Evolutionary conservation across 2,888 invertebrate genomes (phyloP).

Genomic region (Thera obeliscata): DNA sequence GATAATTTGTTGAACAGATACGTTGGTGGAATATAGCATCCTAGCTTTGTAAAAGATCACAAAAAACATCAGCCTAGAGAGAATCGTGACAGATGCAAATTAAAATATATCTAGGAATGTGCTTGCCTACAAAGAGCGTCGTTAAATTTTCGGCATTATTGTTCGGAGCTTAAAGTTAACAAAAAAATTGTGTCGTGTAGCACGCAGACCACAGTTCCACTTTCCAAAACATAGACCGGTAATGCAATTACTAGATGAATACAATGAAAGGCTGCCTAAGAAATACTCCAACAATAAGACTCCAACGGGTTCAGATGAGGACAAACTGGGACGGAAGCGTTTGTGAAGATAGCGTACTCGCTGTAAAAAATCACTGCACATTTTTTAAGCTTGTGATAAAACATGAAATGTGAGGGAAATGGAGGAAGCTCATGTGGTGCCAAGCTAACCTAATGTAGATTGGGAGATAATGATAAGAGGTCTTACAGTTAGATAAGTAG

Average conservation of each 20-base stretch:
- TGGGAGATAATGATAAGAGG: no score
- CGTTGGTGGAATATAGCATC: neutral
- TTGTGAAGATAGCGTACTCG: neutral
- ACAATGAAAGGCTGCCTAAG: conserved; percentile 9
- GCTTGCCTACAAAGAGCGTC: no score
- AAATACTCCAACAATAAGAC: neutral
- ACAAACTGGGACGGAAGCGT: neutral
- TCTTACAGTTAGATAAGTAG: no score
- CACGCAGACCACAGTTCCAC: neutral
- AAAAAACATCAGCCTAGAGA: neutral
- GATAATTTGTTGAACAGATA: neutral
- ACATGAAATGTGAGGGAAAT: no score
- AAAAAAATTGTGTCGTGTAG: conserved; percentile 2
- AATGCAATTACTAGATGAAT: conserved; percentile 24
- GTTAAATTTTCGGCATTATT: no score
- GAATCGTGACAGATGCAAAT: neutral
- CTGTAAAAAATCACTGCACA: no score
- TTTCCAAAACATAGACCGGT: conserved; percentile 11
- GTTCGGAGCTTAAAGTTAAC: no score
- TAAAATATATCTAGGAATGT: no score
- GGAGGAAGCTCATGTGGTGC: no score
- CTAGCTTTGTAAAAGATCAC: neutral
- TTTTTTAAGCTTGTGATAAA: no score
- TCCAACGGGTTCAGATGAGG: neutral
- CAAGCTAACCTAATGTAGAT: no score